phyloP scores from a whole-genome alignment of 2,113 vertebrate species.

The Toxotes chatareus region DNA sequence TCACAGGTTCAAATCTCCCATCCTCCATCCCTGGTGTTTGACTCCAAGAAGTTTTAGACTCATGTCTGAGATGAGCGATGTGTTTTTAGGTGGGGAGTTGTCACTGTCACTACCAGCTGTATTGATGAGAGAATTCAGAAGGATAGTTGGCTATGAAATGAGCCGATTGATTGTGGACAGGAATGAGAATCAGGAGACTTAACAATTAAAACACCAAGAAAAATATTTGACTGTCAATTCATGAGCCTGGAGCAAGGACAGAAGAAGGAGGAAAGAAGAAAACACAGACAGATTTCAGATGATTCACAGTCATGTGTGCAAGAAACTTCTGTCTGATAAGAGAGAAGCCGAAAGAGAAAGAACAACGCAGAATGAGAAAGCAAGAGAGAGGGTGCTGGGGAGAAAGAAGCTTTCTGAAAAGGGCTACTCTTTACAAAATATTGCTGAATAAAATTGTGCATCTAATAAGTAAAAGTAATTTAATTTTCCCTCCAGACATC shows the following conservation, averaged over 20 bases:
- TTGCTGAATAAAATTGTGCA: slow-evolving; percentile 64
- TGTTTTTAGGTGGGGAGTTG: slow-evolving; percentile 31
- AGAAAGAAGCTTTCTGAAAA: slow-evolving; percentile 40
- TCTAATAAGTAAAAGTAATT: slow-evolving; percentile 77
- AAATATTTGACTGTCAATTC: slow-evolving; percentile 61
- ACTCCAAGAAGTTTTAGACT: slow-evolving; percentile 23
- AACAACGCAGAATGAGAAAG: slow-evolving; percentile 23
- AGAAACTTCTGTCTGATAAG: slow-evolving; percentile 39
- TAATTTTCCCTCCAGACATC: slow-evolving; percentile 68
- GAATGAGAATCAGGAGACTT: slow-evolving; percentile 44
- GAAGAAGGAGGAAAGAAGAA: slow-evolving; percentile 39
- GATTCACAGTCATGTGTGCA: slow-evolving; percentile 43
- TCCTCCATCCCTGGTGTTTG: neutral
- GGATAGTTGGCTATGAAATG: slow-evolving; percentile 19
- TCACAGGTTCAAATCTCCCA: neutral
- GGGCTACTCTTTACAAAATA: slow-evolving; percentile 46
- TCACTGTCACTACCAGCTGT: slow-evolving; percentile 7
- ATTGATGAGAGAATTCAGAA: slow-evolving; percentile 35
- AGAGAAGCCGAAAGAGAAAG: slow-evolving; percentile 20
- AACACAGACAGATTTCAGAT: slow-evolving; percentile 50
- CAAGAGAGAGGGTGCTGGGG: slow-evolving; percentile 11
- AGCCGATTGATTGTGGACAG: slow-evolving; percentile 37
- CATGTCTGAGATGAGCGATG: slow-evolving; percentile 32
- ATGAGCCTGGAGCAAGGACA: slow-evolving; percentile 45
- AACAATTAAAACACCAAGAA: slow-evolving; percentile 60